Conservation (phyloP, 1,140 invertebrate species). For the Zeugodacus cucurbitae region DNA sequence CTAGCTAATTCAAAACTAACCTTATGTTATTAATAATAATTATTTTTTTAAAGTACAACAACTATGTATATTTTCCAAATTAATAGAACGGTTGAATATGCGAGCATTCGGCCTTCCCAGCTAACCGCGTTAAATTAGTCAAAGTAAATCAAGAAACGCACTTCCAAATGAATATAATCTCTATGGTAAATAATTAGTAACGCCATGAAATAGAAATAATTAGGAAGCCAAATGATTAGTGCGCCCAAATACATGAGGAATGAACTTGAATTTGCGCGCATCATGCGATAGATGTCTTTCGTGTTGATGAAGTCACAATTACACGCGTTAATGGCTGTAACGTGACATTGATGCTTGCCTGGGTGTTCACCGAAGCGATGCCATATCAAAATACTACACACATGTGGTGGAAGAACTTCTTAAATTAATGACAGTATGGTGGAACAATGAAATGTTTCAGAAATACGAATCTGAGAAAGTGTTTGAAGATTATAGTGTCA, state of each 20-base stretch:
- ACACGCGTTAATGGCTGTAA: not conserved
- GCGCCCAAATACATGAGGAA: not conserved
- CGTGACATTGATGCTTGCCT: not conserved
- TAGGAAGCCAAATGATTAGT: not conserved
- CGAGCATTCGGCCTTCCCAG: not conserved
- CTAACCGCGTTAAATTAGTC: not conserved
- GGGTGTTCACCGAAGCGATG: not conserved
- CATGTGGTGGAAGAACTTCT: too few species aligned
- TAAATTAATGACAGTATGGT: too few species aligned
- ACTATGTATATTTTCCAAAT: too few species aligned
- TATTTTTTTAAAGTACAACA: too few species aligned
- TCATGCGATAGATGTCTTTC: not conserved
- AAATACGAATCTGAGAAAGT: too few species aligned
- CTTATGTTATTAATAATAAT: too few species aligned
- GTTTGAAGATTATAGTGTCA: too few species aligned
- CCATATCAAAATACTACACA: not conserved
- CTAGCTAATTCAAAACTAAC: too few species aligned
- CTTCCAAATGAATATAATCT: not conserved
- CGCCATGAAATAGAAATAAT: not conserved
- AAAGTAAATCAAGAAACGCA: not conserved
- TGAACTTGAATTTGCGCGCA: not conserved
- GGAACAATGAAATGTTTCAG: too few species aligned
- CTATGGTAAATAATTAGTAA: too few species aligned
- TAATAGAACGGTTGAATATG: too few species aligned
- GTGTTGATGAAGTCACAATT: not conserved